Conservation (phyloP, 2,797 vertebrate genomes). For the Catostomus latipinnis region DNA sequence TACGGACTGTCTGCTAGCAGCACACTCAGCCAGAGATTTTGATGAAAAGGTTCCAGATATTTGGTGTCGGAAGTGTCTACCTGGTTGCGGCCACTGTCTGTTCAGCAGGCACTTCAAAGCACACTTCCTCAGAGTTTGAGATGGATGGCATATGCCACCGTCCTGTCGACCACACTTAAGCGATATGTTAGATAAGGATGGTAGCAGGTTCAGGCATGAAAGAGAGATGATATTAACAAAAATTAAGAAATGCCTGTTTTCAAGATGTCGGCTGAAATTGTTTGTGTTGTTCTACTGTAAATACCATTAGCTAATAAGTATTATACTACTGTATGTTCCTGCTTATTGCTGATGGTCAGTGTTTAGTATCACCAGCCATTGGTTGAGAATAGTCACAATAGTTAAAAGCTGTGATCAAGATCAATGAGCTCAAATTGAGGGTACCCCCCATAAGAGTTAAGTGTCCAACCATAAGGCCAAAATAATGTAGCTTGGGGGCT, state of each 20-base stretch:
- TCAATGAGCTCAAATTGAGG: too few species aligned
- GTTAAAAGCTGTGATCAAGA: too few species aligned
- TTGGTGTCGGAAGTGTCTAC: conserved; percentile 39
- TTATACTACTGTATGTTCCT: too few species aligned
- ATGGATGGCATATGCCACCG: conserved; percentile 18
- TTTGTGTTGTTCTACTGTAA: background rate
- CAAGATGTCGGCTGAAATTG: background rate
- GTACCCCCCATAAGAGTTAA: too few species aligned
- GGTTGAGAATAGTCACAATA: too few species aligned
- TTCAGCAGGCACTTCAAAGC: conserved; percentile 39
- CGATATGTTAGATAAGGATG: background rate
- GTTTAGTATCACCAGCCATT: too few species aligned
- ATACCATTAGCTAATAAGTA: too few species aligned
- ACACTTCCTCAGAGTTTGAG: conserved; percentile 29
- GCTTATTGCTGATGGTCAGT: too few species aligned
- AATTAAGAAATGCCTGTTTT: background rate
- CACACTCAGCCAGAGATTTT: background rate
- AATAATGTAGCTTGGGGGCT: too few species aligned
- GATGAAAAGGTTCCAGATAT: conserved; percentile 63
- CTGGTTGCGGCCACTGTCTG: conserved; percentile 44
- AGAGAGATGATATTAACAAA: background rate
- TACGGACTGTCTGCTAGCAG: background rate
- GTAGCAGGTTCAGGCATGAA: background rate
- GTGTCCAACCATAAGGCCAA: too few species aligned
- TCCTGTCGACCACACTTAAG: too few species aligned